These are phyloP conservation scores for Mycteria americana DNA, from an alignment of 2,797 vertebrate genomes.

Conservation along the genomic window DNA sequence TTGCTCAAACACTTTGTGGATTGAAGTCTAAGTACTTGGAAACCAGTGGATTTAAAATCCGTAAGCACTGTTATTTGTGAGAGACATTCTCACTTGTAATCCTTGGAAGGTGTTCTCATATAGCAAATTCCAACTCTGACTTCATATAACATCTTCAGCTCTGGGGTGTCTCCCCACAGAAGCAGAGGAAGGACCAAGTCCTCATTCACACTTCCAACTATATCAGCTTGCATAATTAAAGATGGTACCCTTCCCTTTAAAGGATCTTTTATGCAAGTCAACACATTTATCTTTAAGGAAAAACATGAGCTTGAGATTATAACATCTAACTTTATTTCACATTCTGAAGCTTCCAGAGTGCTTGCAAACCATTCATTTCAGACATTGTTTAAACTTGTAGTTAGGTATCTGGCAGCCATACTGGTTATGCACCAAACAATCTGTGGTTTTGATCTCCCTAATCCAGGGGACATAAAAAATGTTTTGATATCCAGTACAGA, in stretches of 20 bases:
- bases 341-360: constrained; percentile 6
- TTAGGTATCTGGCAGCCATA: neutral
- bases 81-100: neutral
- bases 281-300: neutral
- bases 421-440: neutral
- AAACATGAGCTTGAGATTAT: neutral
- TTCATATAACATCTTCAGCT: neutral
- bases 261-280: neutral
- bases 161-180: neutral
- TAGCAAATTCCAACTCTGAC: neutral
- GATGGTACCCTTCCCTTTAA: neutral
- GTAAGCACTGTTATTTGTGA: neutral
- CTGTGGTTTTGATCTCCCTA: constrained; percentile 7
- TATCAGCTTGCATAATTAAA: neutral
- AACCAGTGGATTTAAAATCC: neutral
- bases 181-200: neutral
- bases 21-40: neutral
- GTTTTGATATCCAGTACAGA: neutral
- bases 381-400: neutral
- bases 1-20: neutral
- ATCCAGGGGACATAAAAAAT: neutral
- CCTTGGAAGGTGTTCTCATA: neutral
- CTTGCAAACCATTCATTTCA: constrained; percentile 39
- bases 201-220: neutral
- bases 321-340: constrained; percentile 52